These are phyloP conservation scores for Argyrosomus japonicus DNA, from an alignment of 2,113 vertebrate genomes.

Conservation along the genomic window DNA sequence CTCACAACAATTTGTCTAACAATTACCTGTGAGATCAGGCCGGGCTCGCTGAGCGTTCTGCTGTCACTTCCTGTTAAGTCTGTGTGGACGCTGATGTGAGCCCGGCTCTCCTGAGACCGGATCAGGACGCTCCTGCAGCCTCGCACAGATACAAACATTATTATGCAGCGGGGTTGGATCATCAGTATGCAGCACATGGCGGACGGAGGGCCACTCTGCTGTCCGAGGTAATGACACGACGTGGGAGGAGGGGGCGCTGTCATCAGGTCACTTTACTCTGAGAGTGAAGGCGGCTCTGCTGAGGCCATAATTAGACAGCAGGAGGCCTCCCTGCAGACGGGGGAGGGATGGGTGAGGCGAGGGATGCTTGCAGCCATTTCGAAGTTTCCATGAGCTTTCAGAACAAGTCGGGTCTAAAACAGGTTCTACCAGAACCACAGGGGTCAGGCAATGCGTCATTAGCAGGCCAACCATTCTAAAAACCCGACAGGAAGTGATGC, in stretches of 20 bases:
- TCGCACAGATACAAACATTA: constrained; percentile 53
- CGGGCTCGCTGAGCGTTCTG: not conserved
- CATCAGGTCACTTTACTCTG: constrained; percentile 41
- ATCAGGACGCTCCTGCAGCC: constrained; percentile 50
- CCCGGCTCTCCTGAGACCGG: constrained; percentile 26
- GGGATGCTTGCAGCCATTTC: constrained; percentile 5
- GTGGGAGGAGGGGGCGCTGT: constrained; percentile 36
- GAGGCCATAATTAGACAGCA: constrained; percentile 60
- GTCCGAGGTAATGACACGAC: constrained; percentile 60
- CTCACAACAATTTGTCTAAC: constrained; percentile 14
- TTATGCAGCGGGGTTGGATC: constrained; percentile 60
- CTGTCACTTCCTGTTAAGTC: constrained; percentile 24
- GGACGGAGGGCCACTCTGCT: constrained; percentile 51
- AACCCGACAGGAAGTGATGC: constrained; percentile 25
- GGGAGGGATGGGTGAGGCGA: constrained; percentile 2
- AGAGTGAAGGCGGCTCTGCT: constrained; percentile 23
- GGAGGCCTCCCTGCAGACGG: constrained; percentile 19
- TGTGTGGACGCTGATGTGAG: constrained; percentile 6
- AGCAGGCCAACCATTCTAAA: constrained; percentile 18
- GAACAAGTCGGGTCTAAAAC: constrained; percentile 29
- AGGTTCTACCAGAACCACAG: not conserved
- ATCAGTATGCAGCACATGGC: constrained; percentile 76
- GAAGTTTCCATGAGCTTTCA: constrained; percentile 30
- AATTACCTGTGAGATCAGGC: constrained; percentile 8
- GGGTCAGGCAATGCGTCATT: constrained; percentile 18